Percentiles rank a stretch among this genome's conserved stretches.
These are phyloP conservation scores for Orbicella faveolata DNA, from an alignment of 64 coral and sea anemone genomes.

Conservation along the genomic window DNA sequence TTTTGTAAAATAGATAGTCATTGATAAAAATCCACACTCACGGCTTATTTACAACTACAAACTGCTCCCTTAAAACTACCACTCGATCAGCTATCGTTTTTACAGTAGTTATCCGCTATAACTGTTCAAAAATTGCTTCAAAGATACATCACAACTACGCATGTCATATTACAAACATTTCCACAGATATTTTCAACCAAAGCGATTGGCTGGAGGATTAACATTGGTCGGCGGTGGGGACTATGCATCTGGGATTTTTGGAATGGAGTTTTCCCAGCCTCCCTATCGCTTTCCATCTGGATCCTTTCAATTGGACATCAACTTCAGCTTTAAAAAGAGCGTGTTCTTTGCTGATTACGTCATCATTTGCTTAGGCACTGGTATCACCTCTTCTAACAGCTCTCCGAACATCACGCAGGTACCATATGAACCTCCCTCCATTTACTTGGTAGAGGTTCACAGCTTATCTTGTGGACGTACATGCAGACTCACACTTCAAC, in stretches of 20 bases:
- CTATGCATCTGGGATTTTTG: slow-evolving; percentile 34
- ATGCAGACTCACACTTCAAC: background rate
- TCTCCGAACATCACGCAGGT: background rate
- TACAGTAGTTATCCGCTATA: no score
- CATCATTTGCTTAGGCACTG: slow-evolving; percentile 52
- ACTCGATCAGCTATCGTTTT: no score
- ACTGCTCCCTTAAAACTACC: no score
- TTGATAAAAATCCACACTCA: no score
- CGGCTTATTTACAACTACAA: no score
- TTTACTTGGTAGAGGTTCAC: no score
- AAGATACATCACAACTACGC: no score
- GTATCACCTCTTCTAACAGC: slow-evolving; percentile 4
- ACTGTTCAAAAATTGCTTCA: no score
- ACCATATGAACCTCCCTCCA: background rate
- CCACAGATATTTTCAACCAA: slow-evolving; percentile 34
- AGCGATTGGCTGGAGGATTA: slow-evolving; percentile 40
- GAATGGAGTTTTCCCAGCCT: slow-evolving; percentile 49
- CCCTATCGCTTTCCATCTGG: background rate
- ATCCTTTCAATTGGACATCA: slow-evolving; percentile 19
- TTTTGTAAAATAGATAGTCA: no score
- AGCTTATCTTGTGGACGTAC: background rate
- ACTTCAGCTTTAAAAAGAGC: slow-evolving; percentile 54
- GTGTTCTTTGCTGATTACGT: slow-evolving; percentile 59
- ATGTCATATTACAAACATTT: background rate
- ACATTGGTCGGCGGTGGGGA: background rate